Percentiles rank a stretch among this genome's conserved stretches.
phyloP scores from a whole-genome alignment of 2,797 vertebrate genomes.

The Chiroxiphia lanceolata region DNA sequence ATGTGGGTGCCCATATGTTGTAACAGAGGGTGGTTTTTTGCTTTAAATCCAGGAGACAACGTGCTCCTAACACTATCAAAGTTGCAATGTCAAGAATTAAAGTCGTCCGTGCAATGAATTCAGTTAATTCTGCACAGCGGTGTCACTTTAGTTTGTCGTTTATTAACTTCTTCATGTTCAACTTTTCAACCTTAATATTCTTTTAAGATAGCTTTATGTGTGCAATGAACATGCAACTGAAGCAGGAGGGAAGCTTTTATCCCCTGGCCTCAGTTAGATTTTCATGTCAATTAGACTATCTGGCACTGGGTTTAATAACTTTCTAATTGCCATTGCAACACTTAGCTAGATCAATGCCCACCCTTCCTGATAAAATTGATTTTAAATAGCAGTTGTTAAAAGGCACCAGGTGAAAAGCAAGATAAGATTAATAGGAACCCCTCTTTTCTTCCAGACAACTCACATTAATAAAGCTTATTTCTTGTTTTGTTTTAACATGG shows the following conservation, averaged over 20 bases:
- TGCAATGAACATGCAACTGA: background rate
- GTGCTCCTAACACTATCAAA: background rate
- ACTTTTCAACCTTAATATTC: background rate
- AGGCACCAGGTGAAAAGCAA: background rate
- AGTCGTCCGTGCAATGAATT: background rate
- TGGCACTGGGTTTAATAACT: conserved; percentile 1
- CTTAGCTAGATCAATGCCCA: conserved; percentile 24
- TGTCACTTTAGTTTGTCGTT: background rate
- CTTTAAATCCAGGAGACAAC: background rate
- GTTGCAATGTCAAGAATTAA: background rate
- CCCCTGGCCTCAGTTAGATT: background rate
- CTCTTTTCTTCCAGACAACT: background rate
- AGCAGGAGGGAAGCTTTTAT: background rate
- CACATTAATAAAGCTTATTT: background rate
- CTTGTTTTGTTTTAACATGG: background rate
- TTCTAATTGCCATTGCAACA: conserved; percentile 2
- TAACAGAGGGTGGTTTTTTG: background rate
- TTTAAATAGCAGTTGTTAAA: conserved; percentile 14
- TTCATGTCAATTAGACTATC: background rate
- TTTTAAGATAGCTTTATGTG: background rate
- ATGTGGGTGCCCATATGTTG: background rate
- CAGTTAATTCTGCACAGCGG: background rate
- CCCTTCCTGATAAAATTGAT: conserved; percentile 12
- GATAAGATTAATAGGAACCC: background rate
- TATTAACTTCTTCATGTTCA: background rate